Evolutionary conservation across 2,797 vertebrate genomes (phyloP), one percentile per base, ranked within the genome.

Genomic region (Malurus leucopterus): DNA sequence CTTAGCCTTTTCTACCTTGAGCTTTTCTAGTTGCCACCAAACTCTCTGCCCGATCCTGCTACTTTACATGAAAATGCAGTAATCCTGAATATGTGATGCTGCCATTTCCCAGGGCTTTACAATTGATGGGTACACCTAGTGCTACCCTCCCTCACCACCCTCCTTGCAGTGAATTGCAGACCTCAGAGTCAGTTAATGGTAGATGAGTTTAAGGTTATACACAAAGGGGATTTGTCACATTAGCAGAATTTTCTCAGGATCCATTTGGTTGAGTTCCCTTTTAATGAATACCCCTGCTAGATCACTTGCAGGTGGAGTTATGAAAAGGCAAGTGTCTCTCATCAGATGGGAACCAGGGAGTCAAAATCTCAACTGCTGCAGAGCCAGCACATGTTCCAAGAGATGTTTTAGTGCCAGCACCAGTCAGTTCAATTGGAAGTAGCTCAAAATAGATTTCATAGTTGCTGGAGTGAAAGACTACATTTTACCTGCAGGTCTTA

Each of bases 181-280:
- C 62, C 84, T 93, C 81, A 87, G 89, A 93, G 84, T 92, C 92
- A 92, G 82, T 93, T 96, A 95, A 95, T 81, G 90, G 92, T 92
- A 94, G 96, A 88, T 92, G 81, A 93, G 83, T 95, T 86, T 80
- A 63, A 95, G 90, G 88, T 91, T 91, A 92, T 68, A 44, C 83
- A 77, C 85, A 73, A 55, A 70, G 87, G 80, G 88, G 83, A 81
- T 94, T 96, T 96, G 93, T 88, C 63, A 68, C 77, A 84, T 53
- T 15, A 79, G 88, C 92, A 85, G 80, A 87, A 87, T 94, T 95
- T 94, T 94, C 78, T 92, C 92, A 88, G 84, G 68, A 95, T 95
- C 89, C 86, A 44, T 96, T 90, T 91, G 92, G 81, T 90, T 94
- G 87, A 95, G 74, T 79, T 95, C 71, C 49, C 61, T 93, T 95